phyloP scores from a whole-genome alignment of 2,797 vertebrate species.

The Buphagus erythrorhynchus region DNA sequence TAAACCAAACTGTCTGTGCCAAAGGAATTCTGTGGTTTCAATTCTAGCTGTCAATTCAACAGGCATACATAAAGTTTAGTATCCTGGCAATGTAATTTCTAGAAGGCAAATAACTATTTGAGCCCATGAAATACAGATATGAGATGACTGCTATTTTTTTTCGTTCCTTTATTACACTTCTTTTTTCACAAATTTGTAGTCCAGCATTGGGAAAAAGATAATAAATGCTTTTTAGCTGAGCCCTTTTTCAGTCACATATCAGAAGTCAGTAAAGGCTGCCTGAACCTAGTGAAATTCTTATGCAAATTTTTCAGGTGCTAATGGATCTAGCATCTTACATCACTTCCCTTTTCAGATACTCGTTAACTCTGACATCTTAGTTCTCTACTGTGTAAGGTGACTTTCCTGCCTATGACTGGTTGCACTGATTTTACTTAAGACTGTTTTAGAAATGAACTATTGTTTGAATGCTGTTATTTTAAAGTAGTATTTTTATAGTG shows the following conservation, averaged over 20 bases:
- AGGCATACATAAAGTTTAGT: not conserved
- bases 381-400: not conserved
- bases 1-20: not conserved
- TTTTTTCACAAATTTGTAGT: not conserved
- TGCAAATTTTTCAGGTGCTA: not conserved
- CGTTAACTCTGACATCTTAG: not conserved
- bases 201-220: not conserved
- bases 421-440: not conserved
- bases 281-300: not conserved
- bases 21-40: not conserved
- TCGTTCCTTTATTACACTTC: not conserved
- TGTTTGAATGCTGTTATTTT: not conserved
- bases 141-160: not conserved
- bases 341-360: not conserved
- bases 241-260: not conserved
- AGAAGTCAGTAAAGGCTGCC: not conserved
- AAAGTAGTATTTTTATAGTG: not conserved
- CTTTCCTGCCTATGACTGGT: not conserved
- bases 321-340: not conserved
- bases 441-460: not conserved
- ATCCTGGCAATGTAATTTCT: not conserved
- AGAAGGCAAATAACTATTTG: not conserved
- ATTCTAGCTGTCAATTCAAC: not conserved
- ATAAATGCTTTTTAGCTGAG: not conserved
- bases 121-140: not conserved